Evolutionary conservation across 1,140 invertebrate genomes (phyloP).

Genomic region (Drosophila sucinea): DNA sequence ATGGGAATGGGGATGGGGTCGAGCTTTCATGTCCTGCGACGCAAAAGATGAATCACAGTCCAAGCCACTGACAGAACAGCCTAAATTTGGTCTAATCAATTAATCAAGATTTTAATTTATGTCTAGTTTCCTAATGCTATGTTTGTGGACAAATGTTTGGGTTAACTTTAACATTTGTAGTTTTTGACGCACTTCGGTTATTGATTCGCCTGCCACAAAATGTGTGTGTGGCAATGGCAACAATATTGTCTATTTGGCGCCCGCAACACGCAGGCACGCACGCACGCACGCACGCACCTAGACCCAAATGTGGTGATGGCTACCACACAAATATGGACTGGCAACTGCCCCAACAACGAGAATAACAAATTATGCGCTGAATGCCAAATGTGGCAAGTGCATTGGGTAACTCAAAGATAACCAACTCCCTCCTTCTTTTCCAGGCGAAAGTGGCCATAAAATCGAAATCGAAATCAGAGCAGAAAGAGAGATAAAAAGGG

Average conservation of each 20-base stretch:
- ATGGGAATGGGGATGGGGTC: not conserved
- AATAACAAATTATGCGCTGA: slow-evolving; percentile 73
- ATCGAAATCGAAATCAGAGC: slow-evolving; percentile 61
- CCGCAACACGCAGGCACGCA: slow-evolving; percentile 63
- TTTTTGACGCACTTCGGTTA: slow-evolving; percentile 75
- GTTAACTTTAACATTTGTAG: slow-evolving; percentile 67
- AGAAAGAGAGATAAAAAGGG: slow-evolving; percentile 1
- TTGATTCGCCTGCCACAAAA: slow-evolving; percentile 77
- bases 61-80: not conserved
- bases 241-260: slow-evolving; percentile 41
- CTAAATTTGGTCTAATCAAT: slow-evolving; percentile 29
- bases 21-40: slow-evolving; percentile 39
- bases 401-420: slow-evolving; percentile 65
- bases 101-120: slow-evolving; percentile 49
- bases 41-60: slow-evolving; percentile 65
- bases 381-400: slow-evolving; percentile 48
- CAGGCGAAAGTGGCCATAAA: slow-evolving; percentile 63
- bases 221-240: slow-evolving; percentile 70
- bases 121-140: slow-evolving; percentile 20
- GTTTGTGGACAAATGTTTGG: slow-evolving; percentile 23
- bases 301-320: not conserved
- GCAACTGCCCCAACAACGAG: slow-evolving; percentile 52
- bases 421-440: not conserved
- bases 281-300: slow-evolving; percentile 56
- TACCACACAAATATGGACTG: not conserved